Percentiles rank a stretch among this genome's conserved stretches.
These are phyloP conservation scores for Aphis gossypii DNA, from an alignment of 1,140 invertebrate species.

Conservation along the genomic window DNA sequence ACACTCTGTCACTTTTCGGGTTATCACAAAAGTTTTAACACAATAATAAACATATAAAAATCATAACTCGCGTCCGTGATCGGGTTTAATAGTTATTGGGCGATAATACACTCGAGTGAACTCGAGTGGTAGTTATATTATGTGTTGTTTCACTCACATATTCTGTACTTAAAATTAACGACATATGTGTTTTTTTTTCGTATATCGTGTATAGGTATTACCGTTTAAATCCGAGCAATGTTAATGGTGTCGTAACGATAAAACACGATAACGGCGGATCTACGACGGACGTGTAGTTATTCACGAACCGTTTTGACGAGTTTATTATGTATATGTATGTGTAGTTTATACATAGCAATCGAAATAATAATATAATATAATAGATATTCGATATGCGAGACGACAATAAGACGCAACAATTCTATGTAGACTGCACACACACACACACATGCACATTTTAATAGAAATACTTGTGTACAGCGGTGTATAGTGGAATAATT, in stretches of 20 bases:
- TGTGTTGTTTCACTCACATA: not conserved
- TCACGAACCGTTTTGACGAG: conserved; percentile 7
- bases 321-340: not conserved
- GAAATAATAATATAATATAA: conserved; percentile 20
- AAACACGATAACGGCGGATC: not conserved
- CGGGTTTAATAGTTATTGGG: not conserved
- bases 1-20: not conserved
- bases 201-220: not conserved
- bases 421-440: not conserved
- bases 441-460: not conserved
- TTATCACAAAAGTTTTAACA: not conserved
- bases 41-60: not conserved
- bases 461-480: not conserved
- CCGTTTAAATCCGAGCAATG: not conserved
- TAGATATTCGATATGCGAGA: not conserved
- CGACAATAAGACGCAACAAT: not conserved
- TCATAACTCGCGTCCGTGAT: not conserved
- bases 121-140: not conserved
- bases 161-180: not conserved
- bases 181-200: not conserved
- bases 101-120: not conserved
- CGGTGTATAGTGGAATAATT: not conserved
- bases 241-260: conserved; percentile 3
- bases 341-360: not conserved
- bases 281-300: not conserved